These are phyloP conservation scores for Dicerorhinus sumatrensis DNA, from an alignment of 2,113 vertebrate species.

Conservation along the genomic window DNA sequence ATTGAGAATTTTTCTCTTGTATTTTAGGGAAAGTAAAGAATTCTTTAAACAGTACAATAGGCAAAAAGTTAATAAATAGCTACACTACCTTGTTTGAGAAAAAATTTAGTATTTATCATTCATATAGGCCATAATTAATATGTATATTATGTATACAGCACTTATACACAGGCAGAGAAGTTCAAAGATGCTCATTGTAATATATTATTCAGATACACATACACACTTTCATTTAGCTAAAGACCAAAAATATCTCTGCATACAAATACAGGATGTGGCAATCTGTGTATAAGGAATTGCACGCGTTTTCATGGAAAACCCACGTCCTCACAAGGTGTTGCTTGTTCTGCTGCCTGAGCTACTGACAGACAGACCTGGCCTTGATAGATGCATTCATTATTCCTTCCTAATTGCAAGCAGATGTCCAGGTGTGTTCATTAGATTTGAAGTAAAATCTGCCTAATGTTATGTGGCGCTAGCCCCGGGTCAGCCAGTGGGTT, in stretches of 20 bases:
- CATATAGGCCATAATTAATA: background rate
- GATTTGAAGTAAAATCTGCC: slow-evolving; percentile 86
- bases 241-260: background rate
- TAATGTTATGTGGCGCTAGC: slow-evolving; percentile 76
- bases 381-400: slow-evolving; percentile 93
- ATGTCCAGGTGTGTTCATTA: slow-evolving; percentile 93
- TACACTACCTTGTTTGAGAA: background rate
- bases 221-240: background rate
- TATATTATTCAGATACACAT: background rate
- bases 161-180: background rate
- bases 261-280: background rate
- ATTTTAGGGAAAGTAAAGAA: slow-evolving; percentile 6
- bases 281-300: background rate
- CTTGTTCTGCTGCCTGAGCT: slow-evolving; percentile 73
- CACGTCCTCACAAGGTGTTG: slow-evolving; percentile 57
- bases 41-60: background rate
- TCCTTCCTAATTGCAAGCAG: slow-evolving; percentile 93
- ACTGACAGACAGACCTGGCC: slow-evolving; percentile 86
- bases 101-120: background rate
- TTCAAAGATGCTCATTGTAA: background rate
- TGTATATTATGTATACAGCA: background rate
- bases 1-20: background rate
- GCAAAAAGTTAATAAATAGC: background rate
- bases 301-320: slow-evolving; percentile 8
- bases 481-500: slow-evolving; percentile 79